A percentile compares a stretch with the other conserved stretches of the same genome.
These are phyloP conservation scores for human DNA, from an alignment of 2,113 vertebrate genomes.

Conservation along the genomic window GRCh38 chr2:13383501-13384000, in stretches of 20 bases:
- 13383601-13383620: no score
- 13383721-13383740: background rate
- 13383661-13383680: accelerated
- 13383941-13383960: background rate
- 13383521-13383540: no score
- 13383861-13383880: background rate
- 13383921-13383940: background rate
- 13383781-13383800: background rate
- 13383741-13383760: background rate
- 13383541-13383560: no score
- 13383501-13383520: no score
- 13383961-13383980: background rate
- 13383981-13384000: background rate
- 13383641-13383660: background rate
- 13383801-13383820: background rate
- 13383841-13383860: background rate
- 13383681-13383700: accelerated
- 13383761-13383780: background rate
- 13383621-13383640: background rate
- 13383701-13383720: background rate
- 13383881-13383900: background rate
- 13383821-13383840: background rate
- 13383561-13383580: no score
- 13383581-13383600: no score
- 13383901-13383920: background rate